Conservation (phyloP, 2,113 vertebrate species). For the Bungarus multicinctus region DNA sequence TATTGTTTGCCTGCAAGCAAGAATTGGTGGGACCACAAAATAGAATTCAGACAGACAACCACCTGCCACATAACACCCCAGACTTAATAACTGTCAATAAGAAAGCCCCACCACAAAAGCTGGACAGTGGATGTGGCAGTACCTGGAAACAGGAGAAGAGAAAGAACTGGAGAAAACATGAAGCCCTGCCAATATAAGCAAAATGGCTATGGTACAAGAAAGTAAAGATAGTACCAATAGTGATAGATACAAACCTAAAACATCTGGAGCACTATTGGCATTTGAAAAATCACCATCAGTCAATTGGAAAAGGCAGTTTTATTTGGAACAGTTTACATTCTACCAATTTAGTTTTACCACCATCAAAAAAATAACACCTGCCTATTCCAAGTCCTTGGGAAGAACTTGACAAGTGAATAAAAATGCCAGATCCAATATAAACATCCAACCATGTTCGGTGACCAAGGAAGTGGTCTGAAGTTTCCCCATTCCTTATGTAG, state of each 20-base stretch:
- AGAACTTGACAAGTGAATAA: background rate
- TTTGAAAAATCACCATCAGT: background rate
- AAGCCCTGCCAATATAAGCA: background rate
- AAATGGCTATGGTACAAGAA: background rate
- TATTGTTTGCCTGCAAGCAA: background rate
- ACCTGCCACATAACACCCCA: background rate
- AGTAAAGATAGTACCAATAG: background rate
- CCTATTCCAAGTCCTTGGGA: background rate
- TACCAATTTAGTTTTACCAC: background rate
- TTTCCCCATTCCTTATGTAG: background rate
- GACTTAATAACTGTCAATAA: background rate
- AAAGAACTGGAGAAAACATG: background rate
- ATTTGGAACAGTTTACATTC: background rate
- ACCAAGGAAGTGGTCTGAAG: background rate
- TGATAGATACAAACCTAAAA: background rate
- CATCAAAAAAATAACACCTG: background rate
- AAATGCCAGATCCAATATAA: background rate
- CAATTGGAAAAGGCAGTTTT: background rate
- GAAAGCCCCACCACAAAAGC: background rate
- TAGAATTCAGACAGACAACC: background rate
- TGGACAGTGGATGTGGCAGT: background rate
- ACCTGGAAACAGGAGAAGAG: background rate
- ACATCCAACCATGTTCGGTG: background rate
- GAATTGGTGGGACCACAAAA: background rate
- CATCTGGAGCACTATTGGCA: background rate